Base-by-base conservation (phyloP, 2,797 vertebrate genomes). In the Calcarius lapponicus region DNA sequence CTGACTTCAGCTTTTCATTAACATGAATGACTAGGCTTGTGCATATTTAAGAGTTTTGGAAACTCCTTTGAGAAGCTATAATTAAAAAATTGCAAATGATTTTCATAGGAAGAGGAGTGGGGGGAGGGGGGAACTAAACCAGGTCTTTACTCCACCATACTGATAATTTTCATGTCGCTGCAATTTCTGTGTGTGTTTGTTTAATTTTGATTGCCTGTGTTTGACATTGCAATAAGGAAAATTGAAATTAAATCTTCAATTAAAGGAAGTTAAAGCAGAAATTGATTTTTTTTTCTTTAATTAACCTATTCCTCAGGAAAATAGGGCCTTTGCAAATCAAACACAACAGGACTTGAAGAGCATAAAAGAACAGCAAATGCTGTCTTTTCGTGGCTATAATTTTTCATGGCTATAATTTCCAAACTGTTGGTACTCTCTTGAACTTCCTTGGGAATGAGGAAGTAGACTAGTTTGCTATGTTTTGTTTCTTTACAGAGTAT, bases 401-500 rank as follows among this genome's bases (percentile, higher is more conserved):
- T 61, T 74, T 64, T 70, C 17, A 18, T 31, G 51, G 8, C 51
- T 60, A 40, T 34, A 89, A 93, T 96, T 97, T 93, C 16, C 48
- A 86, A 91, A 92, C 17, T 18, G 29, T 57, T 95, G 25, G 19
- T 92, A n/a, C 15, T 65, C 40, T 25, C 54, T 84, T 91, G 50
- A 92, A 86, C 20, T 95, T 92, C 22, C 45, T 25, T 13, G 11
- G 36, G 13, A 73, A 86, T 50, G 16, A 51, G 36, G 12, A 95
- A 61, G 18, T 31, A 86, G 22, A 11, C 36, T 82, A 82, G 88
- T 94, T 92, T 93, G 3, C 21, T 64, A 34, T 96, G 38, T 38
- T 38, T 79, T 90, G 6, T 80, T 57, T 93, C 42, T 93, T 96
- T 90, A 88, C 24, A 73, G 9, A 87, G 32, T 60, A 60, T 71